Evolutionary conservation across 1,140 invertebrate species (phyloP), one percentile per base, ranked within the genome.

Genomic region (Drosophila prosaltans): DNA sequence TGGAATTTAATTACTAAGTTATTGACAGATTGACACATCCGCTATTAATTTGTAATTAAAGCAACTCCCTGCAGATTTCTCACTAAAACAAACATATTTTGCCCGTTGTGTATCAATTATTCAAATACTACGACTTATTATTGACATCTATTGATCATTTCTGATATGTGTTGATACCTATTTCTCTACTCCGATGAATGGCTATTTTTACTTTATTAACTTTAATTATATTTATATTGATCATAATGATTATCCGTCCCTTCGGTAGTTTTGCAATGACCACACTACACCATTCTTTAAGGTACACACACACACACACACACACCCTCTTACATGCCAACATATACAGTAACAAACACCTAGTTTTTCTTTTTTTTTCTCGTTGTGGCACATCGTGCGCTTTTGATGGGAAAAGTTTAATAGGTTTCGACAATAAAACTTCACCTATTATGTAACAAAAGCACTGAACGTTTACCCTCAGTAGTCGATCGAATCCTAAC

Each of bases 341-440:
- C 45, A 26, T 8, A 51, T 4, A 51, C 45, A 16, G 16, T 51
- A 21, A 51, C 45, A 51, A 51, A 51, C 45, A 51, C 45, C 45
- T 51, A 51, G 45, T 51, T 51, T 48, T 51, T 7, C 6, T 36
- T 7, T 36, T 7, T 36, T 36, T 82, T 80, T 81, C 28, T 73
- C 69, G 72, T 83, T 89, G 83, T 83, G 85, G 70, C 84, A 80
- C 77, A 82, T 74, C 78, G 81, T 75, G 79, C 65, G 71, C 81
- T 80, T 83, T 90, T 89, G 84, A 89, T 89, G 84, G 85, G 81
- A 89, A 89, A 89, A 89, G 84, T 89, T 89, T 89, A 89, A 89
- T 89, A 79, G 85, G 85, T 89, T 89, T 89, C 84, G 85, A 89
- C 84, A 89, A 89, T 89, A 89, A 89, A 89, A 89, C 84, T 89